Evolutionary conservation across 2,113 vertebrate genomes (phyloP).

Genomic region (Mormyrus lacerda): DNA sequence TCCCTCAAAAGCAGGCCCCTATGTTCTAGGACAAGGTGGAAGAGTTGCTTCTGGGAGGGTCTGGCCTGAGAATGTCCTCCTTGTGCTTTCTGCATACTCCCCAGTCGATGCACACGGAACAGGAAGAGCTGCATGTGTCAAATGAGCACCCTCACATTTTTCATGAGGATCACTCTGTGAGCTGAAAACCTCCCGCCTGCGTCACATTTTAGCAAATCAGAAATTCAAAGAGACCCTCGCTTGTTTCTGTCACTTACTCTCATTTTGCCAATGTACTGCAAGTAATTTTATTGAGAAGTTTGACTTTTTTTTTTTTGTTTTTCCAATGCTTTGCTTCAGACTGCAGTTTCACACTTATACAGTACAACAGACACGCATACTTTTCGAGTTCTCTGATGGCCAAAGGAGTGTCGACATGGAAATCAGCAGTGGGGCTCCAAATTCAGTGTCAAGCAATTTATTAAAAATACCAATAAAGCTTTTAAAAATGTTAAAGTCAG

Average conservation of each 20-base stretch:
- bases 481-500: neutral
- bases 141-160: neutral
- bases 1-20: neutral
- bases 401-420: neutral
- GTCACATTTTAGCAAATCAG: neutral
- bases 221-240: neutral
- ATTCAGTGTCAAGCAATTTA: neutral
- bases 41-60: neutral
- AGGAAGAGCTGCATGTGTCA: neutral
- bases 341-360: neutral
- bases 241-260: neutral
- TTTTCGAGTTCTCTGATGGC: neutral
- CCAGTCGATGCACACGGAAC: neutral
- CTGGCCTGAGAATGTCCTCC: neutral
- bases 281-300: neutral
- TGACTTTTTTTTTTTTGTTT: neutral
- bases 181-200: neutral
- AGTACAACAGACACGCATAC: neutral
- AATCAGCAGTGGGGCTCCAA: neutral
- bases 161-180: neutral
- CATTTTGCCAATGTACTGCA: neutral
- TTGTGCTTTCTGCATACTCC: neutral
- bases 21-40: constrained; percentile 9
- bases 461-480: neutral
- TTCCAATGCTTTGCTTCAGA: neutral